These are phyloP conservation scores for Byasa hedistus DNA, from an alignment of 2,888 invertebrate genomes.

Conservation along the genomic window DNA sequence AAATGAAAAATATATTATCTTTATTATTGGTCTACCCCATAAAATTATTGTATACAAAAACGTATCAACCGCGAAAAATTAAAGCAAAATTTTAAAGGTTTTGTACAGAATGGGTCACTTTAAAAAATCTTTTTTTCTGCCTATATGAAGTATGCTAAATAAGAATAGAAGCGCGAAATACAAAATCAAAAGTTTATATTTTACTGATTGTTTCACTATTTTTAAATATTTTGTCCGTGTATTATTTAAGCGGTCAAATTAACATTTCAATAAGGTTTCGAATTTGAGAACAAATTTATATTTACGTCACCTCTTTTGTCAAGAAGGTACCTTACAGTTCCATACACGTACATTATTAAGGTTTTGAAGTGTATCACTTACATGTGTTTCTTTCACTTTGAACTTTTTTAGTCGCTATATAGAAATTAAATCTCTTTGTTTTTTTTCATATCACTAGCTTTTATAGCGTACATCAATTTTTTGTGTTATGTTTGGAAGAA, in stretches of 20 bases:
- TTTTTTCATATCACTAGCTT: no score
- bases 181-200: not conserved
- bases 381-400: no score
- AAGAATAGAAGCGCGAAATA: not conserved
- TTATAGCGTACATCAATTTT: no score
- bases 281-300: not conserved
- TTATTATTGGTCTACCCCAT: no score
- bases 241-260: not conserved
- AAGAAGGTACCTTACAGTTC: not conserved
- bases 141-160: not conserved
- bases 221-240: not conserved
- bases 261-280: not conserved
- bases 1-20: no score
- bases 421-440: no score
- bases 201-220: not conserved
- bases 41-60: no score
- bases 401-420: no score
- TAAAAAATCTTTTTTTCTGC: not conserved
- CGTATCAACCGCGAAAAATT: no score
- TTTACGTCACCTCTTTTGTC: not conserved
- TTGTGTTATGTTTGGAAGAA: no score
- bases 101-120: not conserved
- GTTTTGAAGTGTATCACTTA: not conserved
- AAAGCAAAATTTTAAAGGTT: not conserved
- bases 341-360: not conserved